A percentile compares a stretch with the other conserved stretches of the same genome.
These are phyloP conservation scores for Orcinus orca DNA, from an alignment of 2,113 vertebrate species.

Conservation along the genomic window DNA sequence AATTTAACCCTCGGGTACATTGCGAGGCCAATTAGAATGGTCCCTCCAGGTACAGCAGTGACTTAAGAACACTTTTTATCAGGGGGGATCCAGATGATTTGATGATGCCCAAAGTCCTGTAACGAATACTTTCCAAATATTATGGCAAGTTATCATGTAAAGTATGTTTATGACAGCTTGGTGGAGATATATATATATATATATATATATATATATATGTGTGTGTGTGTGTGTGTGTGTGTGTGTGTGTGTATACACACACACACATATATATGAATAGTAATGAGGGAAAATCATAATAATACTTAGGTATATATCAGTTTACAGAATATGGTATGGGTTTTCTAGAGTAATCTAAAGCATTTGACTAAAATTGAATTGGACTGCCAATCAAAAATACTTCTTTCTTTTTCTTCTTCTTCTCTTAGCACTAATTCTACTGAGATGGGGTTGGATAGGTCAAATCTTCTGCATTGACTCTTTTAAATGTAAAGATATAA, in stretches of 20 bases:
- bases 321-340: not conserved
- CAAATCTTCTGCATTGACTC: not conserved
- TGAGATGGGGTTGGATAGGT: not conserved
- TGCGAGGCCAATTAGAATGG: conserved; percentile 63
- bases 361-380: conserved; percentile 17
- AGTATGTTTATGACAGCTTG: conserved; percentile 53
- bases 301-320: not conserved
- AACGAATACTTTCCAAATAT: conserved; percentile 41
- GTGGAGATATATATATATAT: not conserved
- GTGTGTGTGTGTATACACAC: too few species aligned
- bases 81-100: not conserved
- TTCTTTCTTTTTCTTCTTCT: not conserved
- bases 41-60: conserved; percentile 42
- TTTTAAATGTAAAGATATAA: conserved; percentile 11
- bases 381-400: not conserved
- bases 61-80: not conserved
- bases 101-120: conserved; percentile 15
- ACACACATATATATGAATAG: not conserved
- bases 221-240: too few species aligned
- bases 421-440: not conserved
- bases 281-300: conserved; percentile 1
- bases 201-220: not conserved
- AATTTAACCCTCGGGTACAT: conserved; percentile 58
- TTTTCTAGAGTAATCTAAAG: conserved; percentile 30
- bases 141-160: conserved; percentile 13